phyloP scores from a whole-genome alignment of 2,113 vertebrate species.

The Rhea americana region DNA sequence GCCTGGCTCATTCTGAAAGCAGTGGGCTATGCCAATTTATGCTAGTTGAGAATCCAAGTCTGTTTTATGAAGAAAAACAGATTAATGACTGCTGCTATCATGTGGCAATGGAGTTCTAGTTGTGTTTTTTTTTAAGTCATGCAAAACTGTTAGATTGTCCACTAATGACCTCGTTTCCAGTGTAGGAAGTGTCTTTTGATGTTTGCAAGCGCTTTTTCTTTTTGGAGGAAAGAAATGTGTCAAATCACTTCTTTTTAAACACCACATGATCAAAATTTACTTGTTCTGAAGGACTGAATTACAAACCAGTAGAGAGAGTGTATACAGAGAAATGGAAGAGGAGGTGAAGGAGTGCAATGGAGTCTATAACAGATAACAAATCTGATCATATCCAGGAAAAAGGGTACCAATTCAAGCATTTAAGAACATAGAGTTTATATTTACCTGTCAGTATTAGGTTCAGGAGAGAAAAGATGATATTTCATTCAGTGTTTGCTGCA shows the following conservation, averaged over 20 bases:
- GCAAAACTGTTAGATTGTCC: neutral
- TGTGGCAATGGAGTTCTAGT: neutral
- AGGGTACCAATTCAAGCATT: neutral
- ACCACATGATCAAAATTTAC: neutral
- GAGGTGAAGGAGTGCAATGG: fast-evolving
- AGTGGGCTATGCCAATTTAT: neutral
- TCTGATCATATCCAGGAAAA: neutral
- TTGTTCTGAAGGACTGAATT: neutral
- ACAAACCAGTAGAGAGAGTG: neutral
- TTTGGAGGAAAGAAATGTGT: neutral
- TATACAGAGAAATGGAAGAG: neutral
- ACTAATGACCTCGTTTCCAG: neutral
- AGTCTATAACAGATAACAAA: neutral
- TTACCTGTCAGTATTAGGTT: neutral
- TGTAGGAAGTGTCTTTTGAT: neutral
- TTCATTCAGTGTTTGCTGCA: neutral
- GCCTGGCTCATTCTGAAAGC: neutral
- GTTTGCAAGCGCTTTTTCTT: neutral
- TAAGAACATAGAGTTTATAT: neutral
- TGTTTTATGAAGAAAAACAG: neutral
- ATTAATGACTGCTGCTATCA: neutral
- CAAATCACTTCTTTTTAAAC: neutral
- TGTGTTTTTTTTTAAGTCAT: neutral
- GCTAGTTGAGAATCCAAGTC: neutral
- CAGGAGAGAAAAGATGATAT: neutral